These are phyloP conservation scores for Bucorvus abyssinicus DNA, from an alignment of 2,797 vertebrate species.

Conservation along the genomic window DNA sequence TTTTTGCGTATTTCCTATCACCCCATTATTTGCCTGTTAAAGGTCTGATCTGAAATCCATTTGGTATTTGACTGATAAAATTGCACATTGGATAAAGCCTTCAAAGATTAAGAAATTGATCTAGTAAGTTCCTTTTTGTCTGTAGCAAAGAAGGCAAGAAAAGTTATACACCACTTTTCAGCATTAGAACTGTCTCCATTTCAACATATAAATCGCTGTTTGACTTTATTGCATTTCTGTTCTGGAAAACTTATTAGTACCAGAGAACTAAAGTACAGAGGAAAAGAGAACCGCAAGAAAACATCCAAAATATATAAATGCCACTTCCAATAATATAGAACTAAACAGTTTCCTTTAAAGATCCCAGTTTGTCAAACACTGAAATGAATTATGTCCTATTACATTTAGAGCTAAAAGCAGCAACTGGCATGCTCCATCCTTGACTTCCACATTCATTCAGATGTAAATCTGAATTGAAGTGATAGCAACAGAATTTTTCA, in stretches of 20 bases:
- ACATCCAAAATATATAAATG: conserved; percentile 33
- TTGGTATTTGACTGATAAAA: neutral
- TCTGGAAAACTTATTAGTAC: conserved; percentile 36
- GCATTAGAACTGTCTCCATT: neutral
- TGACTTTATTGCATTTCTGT: neutral
- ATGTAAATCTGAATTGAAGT: neutral
- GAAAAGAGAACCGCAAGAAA: conserved; percentile 20
- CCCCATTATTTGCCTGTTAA: too few relatives aligned
- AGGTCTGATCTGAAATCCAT: neutral
- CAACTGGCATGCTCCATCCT: neutral
- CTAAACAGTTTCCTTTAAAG: conserved; percentile 43
- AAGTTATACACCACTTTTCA: neutral
- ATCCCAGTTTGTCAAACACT: conserved; percentile 29
- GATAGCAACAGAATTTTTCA: conserved; percentile 20
- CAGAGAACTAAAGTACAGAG: conserved; percentile 17
- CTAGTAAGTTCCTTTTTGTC: neutral
- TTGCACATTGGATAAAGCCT: neutral
- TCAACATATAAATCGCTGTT: neutral
- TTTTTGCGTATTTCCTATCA: neutral
- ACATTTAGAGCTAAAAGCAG: conserved; percentile 20
- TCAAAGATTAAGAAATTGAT: neutral
- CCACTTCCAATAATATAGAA: conserved; percentile 34
- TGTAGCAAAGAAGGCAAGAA: neutral
- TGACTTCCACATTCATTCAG: neutral
- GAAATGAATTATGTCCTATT: conserved; percentile 26